Percentiles rank a stretch among this genome's conserved stretches.
phyloP scores from a whole-genome alignment of 2,113 vertebrate species.

The Hippocampus barbouri region DNA sequence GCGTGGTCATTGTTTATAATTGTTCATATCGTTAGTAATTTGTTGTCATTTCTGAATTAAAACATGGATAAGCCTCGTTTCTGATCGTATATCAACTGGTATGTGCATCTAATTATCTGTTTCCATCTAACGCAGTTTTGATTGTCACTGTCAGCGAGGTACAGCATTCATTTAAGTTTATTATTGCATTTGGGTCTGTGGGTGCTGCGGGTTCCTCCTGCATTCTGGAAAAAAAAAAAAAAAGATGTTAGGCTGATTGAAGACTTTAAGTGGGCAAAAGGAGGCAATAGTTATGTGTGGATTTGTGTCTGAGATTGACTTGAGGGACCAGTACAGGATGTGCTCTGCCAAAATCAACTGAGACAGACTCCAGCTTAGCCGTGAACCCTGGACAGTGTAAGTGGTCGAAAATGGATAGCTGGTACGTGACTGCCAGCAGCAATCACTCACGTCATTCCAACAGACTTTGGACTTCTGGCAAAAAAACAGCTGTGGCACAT shows the following conservation, averaged over 20 bases:
- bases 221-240: background rate
- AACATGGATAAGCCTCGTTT: background rate
- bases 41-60: constrained; percentile 7
- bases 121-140: background rate
- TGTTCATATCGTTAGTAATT: background rate
- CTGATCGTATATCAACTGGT: background rate
- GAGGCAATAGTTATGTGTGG: background rate
- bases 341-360: no score
- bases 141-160: background rate
- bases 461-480: background rate
- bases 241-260: background rate
- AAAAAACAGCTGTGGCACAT: background rate
- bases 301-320: background rate
- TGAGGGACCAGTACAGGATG: background rate
- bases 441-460: background rate
- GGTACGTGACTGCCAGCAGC: background rate
- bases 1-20: background rate
- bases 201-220: background rate
- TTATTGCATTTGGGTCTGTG: background rate
- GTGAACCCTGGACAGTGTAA: no score
- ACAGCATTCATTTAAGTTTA: background rate
- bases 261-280: background rate
- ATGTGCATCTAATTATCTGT: background rate
- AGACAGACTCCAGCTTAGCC: no score
- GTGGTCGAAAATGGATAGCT: background rate